A percentile compares a stretch with the other conserved stretches of the same genome.
These are phyloP conservation scores for Axinella damicornis DNA, from an alignment of 37 sponge, comb jelly and placozoan species.

Conservation along the genomic window DNA sequence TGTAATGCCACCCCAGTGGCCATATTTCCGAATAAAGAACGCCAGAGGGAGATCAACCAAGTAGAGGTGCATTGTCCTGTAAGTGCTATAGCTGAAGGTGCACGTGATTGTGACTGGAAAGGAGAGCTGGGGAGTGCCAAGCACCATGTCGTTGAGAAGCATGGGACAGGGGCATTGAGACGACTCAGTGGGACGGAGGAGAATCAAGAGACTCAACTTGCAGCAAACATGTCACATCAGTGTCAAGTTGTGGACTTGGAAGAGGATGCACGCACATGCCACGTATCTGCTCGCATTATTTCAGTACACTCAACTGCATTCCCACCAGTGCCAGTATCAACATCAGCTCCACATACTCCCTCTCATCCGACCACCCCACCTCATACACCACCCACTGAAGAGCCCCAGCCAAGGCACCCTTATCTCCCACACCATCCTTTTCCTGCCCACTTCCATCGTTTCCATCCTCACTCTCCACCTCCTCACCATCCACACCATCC, in stretches of 20 bases:
- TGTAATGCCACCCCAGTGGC: slow-evolving; percentile 10
- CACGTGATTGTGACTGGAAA: not conserved
- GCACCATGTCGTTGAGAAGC: slow-evolving; percentile 4
- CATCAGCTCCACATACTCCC: not conserved
- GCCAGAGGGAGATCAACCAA: slow-evolving; percentile 39
- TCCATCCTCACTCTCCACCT: no score
- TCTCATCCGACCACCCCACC: not conserved
- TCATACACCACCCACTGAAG: not conserved
- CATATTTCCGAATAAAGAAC: slow-evolving; percentile 42
- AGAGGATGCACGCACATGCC: not conserved
- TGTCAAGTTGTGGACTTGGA: not conserved
- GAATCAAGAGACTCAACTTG: not conserved
- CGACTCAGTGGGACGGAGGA: not conserved
- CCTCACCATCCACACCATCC: not conserved
- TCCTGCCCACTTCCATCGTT: not conserved
- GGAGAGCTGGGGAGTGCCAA: slow-evolving; percentile 29
- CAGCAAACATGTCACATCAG: no score
- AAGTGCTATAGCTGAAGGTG: not conserved
- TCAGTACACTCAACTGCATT: not conserved
- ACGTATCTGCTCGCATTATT: not conserved
- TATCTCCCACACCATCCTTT: not conserved
- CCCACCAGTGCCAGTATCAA: not conserved
- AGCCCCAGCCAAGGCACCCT: not conserved
- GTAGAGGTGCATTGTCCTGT: slow-evolving; percentile 19
- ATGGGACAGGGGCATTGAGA: not conserved